Evolutionary conservation across 1,140 invertebrate genomes (phyloP).

Genomic region (Homarus americanus): DNA sequence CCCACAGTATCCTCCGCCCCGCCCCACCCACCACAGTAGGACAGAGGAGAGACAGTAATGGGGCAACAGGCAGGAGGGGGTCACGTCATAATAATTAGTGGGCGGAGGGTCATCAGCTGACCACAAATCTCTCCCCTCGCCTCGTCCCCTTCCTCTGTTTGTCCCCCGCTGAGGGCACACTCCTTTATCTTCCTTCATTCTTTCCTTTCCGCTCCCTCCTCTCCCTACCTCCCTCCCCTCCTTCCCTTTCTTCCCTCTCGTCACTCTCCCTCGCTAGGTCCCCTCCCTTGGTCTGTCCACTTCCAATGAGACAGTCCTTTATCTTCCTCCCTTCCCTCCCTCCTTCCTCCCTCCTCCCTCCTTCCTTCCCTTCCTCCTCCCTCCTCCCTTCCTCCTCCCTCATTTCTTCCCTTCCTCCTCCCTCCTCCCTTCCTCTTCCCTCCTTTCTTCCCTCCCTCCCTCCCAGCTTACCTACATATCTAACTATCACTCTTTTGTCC

Average conservation of each 20-base stretch:
- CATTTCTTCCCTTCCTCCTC: neutral
- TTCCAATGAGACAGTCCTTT: neutral
- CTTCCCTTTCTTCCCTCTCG: neutral
- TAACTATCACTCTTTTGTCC: neutral
- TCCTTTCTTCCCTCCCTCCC: neutral
- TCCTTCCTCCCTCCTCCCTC: neutral
- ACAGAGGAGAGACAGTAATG: neutral
- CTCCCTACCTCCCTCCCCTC: neutral
- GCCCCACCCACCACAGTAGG: neutral
- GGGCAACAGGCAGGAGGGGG: slow-evolving; percentile 15
- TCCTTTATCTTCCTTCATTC: neutral
- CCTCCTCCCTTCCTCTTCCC: neutral
- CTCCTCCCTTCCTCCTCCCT: neutral
- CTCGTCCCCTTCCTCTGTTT: neutral
- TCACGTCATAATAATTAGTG: slow-evolving; percentile 47
- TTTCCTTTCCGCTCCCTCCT: neutral
- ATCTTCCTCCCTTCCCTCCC: neutral
- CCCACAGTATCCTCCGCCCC: neutral
- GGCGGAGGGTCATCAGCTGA: slow-evolving; percentile 27
- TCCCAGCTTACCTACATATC: neutral
- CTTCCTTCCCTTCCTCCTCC: neutral
- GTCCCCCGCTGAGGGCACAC: neutral
- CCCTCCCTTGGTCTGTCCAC: neutral
- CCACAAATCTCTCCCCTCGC: slow-evolving; percentile 16
- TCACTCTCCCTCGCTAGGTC: neutral